A percentile compares a stretch with the other conserved stretches of the same genome.
These are phyloP conservation scores for Ivindomyrus marchei DNA, from an alignment of 2,113 vertebrate species.

Conservation along the genomic window DNA sequence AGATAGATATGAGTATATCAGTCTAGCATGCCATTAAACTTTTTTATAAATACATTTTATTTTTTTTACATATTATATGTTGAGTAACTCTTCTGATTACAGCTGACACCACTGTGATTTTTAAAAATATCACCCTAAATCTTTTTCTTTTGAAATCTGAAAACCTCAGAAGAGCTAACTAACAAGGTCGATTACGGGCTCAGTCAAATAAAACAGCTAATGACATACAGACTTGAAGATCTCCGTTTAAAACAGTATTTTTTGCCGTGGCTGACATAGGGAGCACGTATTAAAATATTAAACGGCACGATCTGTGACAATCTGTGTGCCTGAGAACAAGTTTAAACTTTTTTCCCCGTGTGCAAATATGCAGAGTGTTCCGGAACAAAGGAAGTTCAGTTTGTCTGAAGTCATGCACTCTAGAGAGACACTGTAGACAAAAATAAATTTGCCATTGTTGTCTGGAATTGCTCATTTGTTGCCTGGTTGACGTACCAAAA, in stretches of 20 bases:
- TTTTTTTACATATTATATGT: background rate
- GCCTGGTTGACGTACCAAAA: background rate
- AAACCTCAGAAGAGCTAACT: background rate
- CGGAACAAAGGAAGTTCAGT: slow-evolving; percentile 33
- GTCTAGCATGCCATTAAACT: background rate
- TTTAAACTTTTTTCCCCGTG: background rate
- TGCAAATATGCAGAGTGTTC: slow-evolving; percentile 3
- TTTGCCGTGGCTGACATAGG: slow-evolving; percentile 7
- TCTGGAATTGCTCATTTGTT: slow-evolving; percentile 5
- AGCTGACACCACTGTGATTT: background rate
- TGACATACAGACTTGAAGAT: background rate
- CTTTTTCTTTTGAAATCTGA: background rate
- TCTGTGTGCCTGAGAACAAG: background rate
- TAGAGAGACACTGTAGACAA: background rate
- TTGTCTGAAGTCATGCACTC: slow-evolving; percentile 14
- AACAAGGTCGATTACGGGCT: background rate
- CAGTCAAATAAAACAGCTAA: background rate
- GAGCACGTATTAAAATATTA: slow-evolving; percentile 24
- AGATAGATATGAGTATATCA: too few species aligned
- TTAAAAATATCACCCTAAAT: background rate
- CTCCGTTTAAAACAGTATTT: background rate
- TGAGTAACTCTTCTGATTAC: background rate
- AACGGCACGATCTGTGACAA: slow-evolving; percentile 13
- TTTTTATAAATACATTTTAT: background rate
- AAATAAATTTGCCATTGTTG: background rate